Percentiles rank a stretch among this genome's conserved stretches.
These are phyloP conservation scores for Hemaris fuciformis DNA, from an alignment of 2,888 invertebrate species.

Conservation along the genomic window DNA sequence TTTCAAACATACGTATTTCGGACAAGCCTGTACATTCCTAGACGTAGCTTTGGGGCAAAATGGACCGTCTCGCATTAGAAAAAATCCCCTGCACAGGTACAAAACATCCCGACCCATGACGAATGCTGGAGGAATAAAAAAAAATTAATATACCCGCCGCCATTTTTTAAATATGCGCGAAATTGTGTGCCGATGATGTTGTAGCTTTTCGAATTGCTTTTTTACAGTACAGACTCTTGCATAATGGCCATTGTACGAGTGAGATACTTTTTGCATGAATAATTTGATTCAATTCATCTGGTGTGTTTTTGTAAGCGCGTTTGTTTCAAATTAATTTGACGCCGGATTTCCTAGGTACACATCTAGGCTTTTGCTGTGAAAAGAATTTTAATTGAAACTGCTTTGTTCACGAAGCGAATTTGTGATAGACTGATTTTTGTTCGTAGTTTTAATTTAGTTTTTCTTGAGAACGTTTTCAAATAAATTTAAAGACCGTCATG, in stretches of 20 bases:
- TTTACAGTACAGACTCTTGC: conserved; percentile 15
- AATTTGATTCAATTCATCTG: not conserved
- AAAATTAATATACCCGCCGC: conserved; percentile 22
- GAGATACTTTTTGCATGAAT: conserved; percentile 8
- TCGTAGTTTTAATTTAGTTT: not conserved
- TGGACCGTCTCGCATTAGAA: conserved; percentile 41
- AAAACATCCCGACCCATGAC: conserved; percentile 43
- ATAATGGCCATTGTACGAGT: conserved; percentile 11
- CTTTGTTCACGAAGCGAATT: not conserved
- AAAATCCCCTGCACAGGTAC: conserved; percentile 53
- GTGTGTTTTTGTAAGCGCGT: not conserved
- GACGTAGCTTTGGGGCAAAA: conserved; percentile 35
- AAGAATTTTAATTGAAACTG: not conserved
- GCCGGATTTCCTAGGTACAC: not conserved
- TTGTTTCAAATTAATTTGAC: conserved; percentile 8
- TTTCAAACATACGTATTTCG: conserved; percentile 22
- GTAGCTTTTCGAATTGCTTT: conserved; percentile 37
- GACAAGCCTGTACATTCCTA: conserved; percentile 50
- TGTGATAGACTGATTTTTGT: not conserved
- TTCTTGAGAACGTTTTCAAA: not conserved
- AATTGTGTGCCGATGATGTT: conserved; percentile 51
- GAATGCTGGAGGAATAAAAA: conserved; percentile 3
- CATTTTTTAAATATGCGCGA: conserved; percentile 51
- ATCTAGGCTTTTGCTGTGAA: not conserved
- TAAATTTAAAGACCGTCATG: too few relatives aligned